Evolutionary conservation across 1,140 invertebrate species (phyloP).

Genomic region (Lamellibrachia luymesi): DNA sequence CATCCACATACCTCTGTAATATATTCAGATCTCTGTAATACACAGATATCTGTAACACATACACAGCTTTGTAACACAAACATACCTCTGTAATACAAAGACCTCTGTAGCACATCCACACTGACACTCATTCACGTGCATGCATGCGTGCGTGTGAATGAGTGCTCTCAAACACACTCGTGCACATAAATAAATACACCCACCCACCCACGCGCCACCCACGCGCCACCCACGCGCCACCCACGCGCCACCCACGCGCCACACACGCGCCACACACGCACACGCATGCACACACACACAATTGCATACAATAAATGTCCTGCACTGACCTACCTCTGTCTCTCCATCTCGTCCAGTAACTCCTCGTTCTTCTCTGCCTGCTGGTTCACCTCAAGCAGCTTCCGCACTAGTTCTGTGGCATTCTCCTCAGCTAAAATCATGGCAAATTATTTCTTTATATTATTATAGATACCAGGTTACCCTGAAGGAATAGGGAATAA

Average conservation of each 20-base stretch:
- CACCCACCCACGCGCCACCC: too few relatives aligned
- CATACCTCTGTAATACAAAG: not conserved
- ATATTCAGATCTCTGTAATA: not conserved
- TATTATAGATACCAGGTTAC: too few relatives aligned
- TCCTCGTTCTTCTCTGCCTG: conserved; percentile 44
- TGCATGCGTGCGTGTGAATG: too few relatives aligned
- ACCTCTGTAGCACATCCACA: not conserved
- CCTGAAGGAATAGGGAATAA: too few relatives aligned
- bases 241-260: not conserved
- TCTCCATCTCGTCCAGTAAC: conserved; percentile 44
- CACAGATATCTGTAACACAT: not conserved
- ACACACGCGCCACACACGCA: not conserved
- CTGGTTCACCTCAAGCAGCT: conserved; percentile 42
- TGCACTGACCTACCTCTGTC: conserved; percentile 38
- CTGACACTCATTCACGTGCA: too few relatives aligned
- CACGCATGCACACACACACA: not conserved
- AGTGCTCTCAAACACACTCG: too few relatives aligned
- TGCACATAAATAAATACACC: too few relatives aligned
- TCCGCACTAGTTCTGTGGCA: conserved; percentile 35
- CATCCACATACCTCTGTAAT: too few relatives aligned
- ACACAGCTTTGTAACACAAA: not conserved
- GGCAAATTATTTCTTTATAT: not conserved
- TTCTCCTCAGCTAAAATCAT: conserved; percentile 38
- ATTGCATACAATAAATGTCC: too few relatives aligned
- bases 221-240: not conserved